Evolutionary conservation across 2,113 vertebrate genomes (phyloP), one percentile per base, ranked within the genome.

Genomic region (Actinemys pallida): DNA sequence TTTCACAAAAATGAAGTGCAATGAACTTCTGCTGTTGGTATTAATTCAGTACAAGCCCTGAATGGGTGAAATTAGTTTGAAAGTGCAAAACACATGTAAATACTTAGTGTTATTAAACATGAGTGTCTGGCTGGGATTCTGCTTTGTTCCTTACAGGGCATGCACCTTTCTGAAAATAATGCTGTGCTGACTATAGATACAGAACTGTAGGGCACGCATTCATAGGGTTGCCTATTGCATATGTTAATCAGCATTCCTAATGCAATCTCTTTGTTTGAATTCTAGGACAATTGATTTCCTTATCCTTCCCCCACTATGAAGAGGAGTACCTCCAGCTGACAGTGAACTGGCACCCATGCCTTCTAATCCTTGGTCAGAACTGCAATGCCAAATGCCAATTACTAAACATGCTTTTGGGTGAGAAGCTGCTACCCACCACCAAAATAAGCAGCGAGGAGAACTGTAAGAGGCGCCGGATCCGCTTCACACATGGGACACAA

Each of bases 321-420:
- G 99, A 99, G 97, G 99, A 99, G 97, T 99, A 98, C 90, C 99
- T 99, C 29, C 98, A 99, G 88, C 97, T 98, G 94, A 98, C 97
- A 0, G 98, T 99, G 88, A 98, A 98, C 62, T 98, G 99, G 94
- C 96, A 98, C 50, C 99, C 99, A 2, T 99, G 99, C 97, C 98
- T 99, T 84, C 93, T 99, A 78, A 98, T 99, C 31, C 98, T 99
- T 29, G 99, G 99, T 86, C 99, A 99, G 98, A 98, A 99, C 96
- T 99, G 99, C 57, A 93, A 97, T 4, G 99, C 99, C 94, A 99
- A 99, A 83, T 98, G 99, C 96, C 99, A 98, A 96, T 98, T 99
- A 45, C 98, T 99, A 49, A 99, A 99, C 98, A 97, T 98, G 57
- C 98, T 99, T 4, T 93, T 99, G 96, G 99, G 99, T 22, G 99